Base-by-base conservation (phyloP, 1,140 invertebrate genomes). In the Drosophila bocki region DNA sequence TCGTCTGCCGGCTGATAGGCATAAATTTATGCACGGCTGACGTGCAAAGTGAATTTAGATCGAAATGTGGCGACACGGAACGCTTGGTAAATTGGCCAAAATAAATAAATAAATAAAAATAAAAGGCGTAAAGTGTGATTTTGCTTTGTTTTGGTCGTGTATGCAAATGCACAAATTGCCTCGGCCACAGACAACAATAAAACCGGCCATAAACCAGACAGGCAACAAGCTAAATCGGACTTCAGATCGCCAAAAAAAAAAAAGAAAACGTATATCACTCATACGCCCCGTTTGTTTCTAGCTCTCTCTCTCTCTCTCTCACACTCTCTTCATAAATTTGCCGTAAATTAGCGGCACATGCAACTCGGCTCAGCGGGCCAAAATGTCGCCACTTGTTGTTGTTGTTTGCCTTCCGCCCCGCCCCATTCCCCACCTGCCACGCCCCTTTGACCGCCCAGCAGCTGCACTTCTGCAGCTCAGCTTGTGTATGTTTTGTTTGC, bases 281-380 rank as follows among this genome's bases (percentile, higher is more conserved):
- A 90, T 90, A 79, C 85, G 85, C 70, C 85, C 50, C 62, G 53
- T 87, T 54, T 0, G 56, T 41, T 22, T 22, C 22, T 22, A 22
- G 22, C 22, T 6, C 60, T 68, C 51, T 56, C 19, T n/a, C 35
- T 39, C 70, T 39, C 35, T n/a, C 39, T 37, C 15, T 37, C 29
- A 19, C 41, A 42, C 12, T 22, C 39, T 75, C 51, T 61, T 62
- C 80, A 91, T 91, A 91, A 92, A 91, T 91, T 92, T 91, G 91
- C 86, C 61, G 82, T 84, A 92, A 92, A 92, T 92, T 92, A 92
- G 91, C 91, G 78, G 83, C 83, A 84, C 90, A 91, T 91, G 85
- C 75, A 82, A 82, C 68, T 71, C 57, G 39, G 47, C 59, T 65
- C 13, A 22, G 76, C 41, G 56, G 81, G 81, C 85, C 81, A 90